Evolutionary conservation across 2,888 invertebrate genomes (phyloP), one percentile per base, ranked within the genome.

Genomic region (Melanophora roralis): DNA sequence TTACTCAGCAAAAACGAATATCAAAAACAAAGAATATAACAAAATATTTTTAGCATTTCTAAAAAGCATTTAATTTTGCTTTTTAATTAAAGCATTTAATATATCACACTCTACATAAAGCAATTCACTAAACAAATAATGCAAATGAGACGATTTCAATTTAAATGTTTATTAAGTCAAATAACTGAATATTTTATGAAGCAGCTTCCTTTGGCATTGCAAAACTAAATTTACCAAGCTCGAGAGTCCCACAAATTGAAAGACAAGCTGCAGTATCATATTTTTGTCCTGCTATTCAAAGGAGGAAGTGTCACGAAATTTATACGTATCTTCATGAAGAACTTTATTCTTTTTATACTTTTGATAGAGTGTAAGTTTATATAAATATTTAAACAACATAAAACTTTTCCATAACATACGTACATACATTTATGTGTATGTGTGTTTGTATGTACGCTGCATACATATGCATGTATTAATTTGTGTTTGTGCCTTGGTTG

Each of bases 61-160:
- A 47, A 4, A n/a, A n/a, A n/a, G n/a, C n/a, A n/a, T 16, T 16
- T 14, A 14, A 38, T 38, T 43, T 57, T 43, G 19, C 16, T 64
- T 77, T 71, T 65, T 69, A 77, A 77, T 77, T 77, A 77, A 36
- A 77, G 57, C 72, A 76, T 76, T 72, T 53, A 73, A 80, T 59
- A 69, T 69, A 74, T 69, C 69, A 78, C 78, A 60, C 64, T 71
- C 57, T 64, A 64, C 57, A 57, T 71, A 57, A 64, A 73, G 49
- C 77, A 71, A 78, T 78, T 81, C 73, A 67, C 69, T 57, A 60
- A 71, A 14, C 81, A 81, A 81, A 81, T 78, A 81, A 81, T 81
- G 78, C 78, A 78, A 81, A 78, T 81, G 78, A 81, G 78, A 81
- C 81, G 81, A 71, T 78, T 81, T 78, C 69, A 78, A 81, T 81